Evolutionary conservation across 2,113 vertebrate species (phyloP), one percentile per base, ranked within the genome.

Genomic region (Calonectris borealis): DNA sequence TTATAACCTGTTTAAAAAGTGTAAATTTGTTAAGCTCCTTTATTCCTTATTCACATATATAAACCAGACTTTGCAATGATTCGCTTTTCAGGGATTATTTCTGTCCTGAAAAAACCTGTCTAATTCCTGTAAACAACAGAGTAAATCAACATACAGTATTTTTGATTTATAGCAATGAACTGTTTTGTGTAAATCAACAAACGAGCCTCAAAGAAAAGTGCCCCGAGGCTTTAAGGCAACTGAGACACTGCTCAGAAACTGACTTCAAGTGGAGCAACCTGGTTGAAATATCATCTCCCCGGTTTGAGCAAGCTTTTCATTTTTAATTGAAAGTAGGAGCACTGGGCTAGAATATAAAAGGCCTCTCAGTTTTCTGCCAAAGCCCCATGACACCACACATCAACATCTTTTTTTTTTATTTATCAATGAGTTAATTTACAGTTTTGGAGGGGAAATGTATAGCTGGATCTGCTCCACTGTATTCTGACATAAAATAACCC

Each of bases 261-360:
- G 3, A 90, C 69, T 97, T 97, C 75, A 94, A 91, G 88, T 81
- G 83, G 58, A 97, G 64, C 25, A 96, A 95, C 91, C 75, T 83
- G 38, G 83, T 34, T 96, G 90, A 97, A 96, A 96, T 92, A 96
- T 66, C 66, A 91, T 93, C 80, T 80, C 73, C 51, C 40, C 5
- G 4, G 58, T 86, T 83, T 92, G 81, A 89, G 76, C 18, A 94
- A 68, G 55, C 40, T 93, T 97, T 96, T 94, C 18, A 91, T 85
- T 93, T 96, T 96, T 93, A 95, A 96, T 95, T 93, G 90, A 93
- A 97, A 96, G 93, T 83, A 86, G 57, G 49, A 95, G 29, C 52
- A 76, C 49, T 79, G 61, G 34, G 69, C 52, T 93, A 42, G 65
- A 95, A 80, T 77, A 88, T 40, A 55, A 93, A 95, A 89, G 54